These are phyloP conservation scores for Fopius arisanus DNA, from an alignment of 1,140 invertebrate species.

Conservation along the genomic window DNA sequence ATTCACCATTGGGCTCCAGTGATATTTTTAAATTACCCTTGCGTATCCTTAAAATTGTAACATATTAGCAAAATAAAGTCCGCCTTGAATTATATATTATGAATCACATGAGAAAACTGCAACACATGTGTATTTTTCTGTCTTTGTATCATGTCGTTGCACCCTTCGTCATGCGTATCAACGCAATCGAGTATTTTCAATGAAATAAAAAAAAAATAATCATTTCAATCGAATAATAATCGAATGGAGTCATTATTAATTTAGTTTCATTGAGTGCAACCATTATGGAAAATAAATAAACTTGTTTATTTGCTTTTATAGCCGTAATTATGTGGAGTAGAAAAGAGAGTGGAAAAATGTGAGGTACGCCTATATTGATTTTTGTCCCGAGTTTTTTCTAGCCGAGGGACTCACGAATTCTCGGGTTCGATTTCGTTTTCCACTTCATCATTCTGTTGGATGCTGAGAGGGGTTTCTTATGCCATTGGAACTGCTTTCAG, in stretches of 20 bases:
- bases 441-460: neutral
- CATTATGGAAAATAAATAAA: too few species aligned
- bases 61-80: neutral
- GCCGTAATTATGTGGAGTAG: too few species aligned
- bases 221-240: too few species aligned
- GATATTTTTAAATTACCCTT: neutral
- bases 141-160: too few species aligned
- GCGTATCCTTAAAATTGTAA: neutral
- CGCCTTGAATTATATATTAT: too few species aligned
- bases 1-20: neutral
- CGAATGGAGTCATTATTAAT: too few species aligned
- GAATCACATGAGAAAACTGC: too few species aligned
- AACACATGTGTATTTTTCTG: too few species aligned
- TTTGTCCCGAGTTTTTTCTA: neutral
- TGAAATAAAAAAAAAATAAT: neutral
- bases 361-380: neutral
- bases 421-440: neutral
- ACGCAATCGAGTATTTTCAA: neutral
- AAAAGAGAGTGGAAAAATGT: neutral
- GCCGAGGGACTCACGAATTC: neutral
- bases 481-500: too few species aligned
- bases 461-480: neutral
- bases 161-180: too few species aligned
- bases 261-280: too few species aligned
- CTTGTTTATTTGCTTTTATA: too few species aligned